Percentiles rank a stretch among this genome's conserved stretches.
Conservation (phyloP, 2,888 invertebrate genomes). For the Selenia dentaria region DNA sequence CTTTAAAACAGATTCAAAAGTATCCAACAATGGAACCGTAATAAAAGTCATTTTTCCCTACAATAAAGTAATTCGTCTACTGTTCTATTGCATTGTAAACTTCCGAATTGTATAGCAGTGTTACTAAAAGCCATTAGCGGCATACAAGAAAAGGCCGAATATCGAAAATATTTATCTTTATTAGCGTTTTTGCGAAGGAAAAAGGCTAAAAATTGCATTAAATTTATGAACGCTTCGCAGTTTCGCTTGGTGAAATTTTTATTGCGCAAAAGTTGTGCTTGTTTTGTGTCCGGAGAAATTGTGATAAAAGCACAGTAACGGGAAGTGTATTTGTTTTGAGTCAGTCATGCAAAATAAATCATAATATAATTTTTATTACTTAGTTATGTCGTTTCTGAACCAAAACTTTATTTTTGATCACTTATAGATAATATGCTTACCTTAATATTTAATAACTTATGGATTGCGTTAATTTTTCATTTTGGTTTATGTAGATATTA, state of each 20-base stretch:
- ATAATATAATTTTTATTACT: no score
- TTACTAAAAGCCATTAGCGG: slow-evolving; percentile 69
- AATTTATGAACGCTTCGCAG: slow-evolving; percentile 39
- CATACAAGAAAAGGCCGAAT: slow-evolving; percentile 44
- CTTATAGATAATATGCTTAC: no score
- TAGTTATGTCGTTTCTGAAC: no score
- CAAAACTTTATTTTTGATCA: no score
- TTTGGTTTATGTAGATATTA: no score
- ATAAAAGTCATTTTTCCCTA: slow-evolving; percentile 70
- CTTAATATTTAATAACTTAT: no score
- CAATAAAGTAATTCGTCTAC: slow-evolving; percentile 79
- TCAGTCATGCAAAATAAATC: background rate
- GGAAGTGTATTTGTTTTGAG: slow-evolving; percentile 11
- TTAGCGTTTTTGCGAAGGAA: slow-evolving; percentile 48
- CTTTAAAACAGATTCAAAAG: slow-evolving; percentile 58
- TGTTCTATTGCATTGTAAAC: slow-evolving; percentile 71
- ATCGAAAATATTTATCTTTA: slow-evolving; percentile 39
- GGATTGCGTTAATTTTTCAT: no score
- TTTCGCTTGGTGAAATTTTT: slow-evolving; percentile 54
- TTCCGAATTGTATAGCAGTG: slow-evolving; percentile 70
- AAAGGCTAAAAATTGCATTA: slow-evolving; percentile 60
- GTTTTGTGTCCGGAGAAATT: slow-evolving; percentile 49
- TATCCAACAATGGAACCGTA: slow-evolving; percentile 51
- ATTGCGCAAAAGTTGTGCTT: slow-evolving; percentile 55
- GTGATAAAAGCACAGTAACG: slow-evolving; percentile 38